Conservation (phyloP, 2,888 invertebrate genomes). For the Steinernema hermaphroditum region DNA sequence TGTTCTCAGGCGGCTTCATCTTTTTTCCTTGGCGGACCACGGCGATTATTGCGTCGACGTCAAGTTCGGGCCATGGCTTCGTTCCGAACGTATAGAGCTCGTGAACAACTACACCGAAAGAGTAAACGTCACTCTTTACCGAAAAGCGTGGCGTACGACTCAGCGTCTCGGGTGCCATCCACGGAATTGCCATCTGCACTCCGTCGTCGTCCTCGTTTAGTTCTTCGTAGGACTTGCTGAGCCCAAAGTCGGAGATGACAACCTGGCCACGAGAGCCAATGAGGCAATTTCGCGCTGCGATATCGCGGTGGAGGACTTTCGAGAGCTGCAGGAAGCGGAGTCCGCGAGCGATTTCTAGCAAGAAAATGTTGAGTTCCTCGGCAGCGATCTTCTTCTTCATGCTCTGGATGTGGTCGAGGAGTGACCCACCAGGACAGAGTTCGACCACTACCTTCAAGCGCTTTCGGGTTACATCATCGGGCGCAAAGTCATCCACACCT, state of each 20-base stretch:
- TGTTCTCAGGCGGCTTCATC: slow-evolving; percentile 21
- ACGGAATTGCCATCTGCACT: slow-evolving; percentile 33
- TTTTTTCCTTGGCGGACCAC: slow-evolving; percentile 20
- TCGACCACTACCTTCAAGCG: slow-evolving; percentile 24
- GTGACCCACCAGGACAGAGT: slow-evolving; percentile 32
- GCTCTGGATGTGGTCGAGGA: slow-evolving; percentile 26
- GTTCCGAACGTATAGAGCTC: slow-evolving; percentile 27
- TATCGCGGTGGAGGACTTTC: slow-evolving; percentile 32
- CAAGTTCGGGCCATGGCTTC: slow-evolving; percentile 34
- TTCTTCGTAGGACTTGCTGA: slow-evolving; percentile 25
- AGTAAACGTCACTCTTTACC: slow-evolving; percentile 33
- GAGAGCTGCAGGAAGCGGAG: slow-evolving; percentile 22
- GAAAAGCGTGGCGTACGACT: slow-evolving; percentile 23
- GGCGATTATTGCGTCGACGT: slow-evolving; percentile 16
- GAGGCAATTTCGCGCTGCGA: slow-evolving; percentile 32
- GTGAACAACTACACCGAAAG: slow-evolving; percentile 29
- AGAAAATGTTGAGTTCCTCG: slow-evolving; percentile 32
- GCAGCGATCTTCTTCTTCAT: slow-evolving; percentile 13
- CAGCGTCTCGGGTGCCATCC: slow-evolving; percentile 34
- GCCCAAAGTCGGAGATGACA: slow-evolving; percentile 22
- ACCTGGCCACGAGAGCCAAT: slow-evolving; percentile 17
- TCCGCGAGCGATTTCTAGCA: slow-evolving; percentile 33
- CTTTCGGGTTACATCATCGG: not conserved
- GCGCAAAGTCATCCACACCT: slow-evolving; percentile 10
- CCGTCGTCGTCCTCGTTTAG: slow-evolving; percentile 26